These are phyloP conservation scores for Cynoglossus semilaevis DNA, from an alignment of 2,113 vertebrate genomes.

Conservation along the genomic window DNA sequence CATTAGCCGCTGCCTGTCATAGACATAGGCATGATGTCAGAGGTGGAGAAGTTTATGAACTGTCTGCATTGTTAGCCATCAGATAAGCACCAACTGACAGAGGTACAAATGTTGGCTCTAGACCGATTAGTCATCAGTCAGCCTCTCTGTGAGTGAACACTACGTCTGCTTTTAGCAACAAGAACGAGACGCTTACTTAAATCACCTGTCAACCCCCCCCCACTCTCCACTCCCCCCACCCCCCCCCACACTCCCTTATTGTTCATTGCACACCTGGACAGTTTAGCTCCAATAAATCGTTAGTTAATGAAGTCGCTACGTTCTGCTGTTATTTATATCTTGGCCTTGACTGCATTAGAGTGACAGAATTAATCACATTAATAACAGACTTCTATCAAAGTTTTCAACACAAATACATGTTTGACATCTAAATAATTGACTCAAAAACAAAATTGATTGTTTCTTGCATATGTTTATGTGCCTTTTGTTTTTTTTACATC, in stretches of 20 bases:
- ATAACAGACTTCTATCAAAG: no score
- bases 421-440: no score
- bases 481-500: no score
- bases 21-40: conserved; percentile 42
- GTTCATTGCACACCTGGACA: not conserved
- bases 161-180: conserved; percentile 12
- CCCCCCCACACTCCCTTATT: not conserved
- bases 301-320: no score
- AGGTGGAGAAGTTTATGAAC: conserved; percentile 33
- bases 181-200: conserved; percentile 3
- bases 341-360: no score
- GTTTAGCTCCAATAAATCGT: no score
- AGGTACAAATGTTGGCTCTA: conserved; percentile 22
- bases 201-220: conserved; percentile 22
- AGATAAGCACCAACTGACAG: conserved; percentile 34
- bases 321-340: no score
- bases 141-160: conserved; percentile 12
- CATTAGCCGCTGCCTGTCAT: conserved; percentile 32
- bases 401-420: no score
- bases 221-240: not conserved
- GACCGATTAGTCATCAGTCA: conserved; percentile 50
- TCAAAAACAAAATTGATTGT: no score
- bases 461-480: no score
- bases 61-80: conserved; percentile 28
- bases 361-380: no score